These are phyloP conservation scores for Cirrhinus mrigala DNA, from an alignment of 2,797 vertebrate genomes.

Conservation along the genomic window DNA sequence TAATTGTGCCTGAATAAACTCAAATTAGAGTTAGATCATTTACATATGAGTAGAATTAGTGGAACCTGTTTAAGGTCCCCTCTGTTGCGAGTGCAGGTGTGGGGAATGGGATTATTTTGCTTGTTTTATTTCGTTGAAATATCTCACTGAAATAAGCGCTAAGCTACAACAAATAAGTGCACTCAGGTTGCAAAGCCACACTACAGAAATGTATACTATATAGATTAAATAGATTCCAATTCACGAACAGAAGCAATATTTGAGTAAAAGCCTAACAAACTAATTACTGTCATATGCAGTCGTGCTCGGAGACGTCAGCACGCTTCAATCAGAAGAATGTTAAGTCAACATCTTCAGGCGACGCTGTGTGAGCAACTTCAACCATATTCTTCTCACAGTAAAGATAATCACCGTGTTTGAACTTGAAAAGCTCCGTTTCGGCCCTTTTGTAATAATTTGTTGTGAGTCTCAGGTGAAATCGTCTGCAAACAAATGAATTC, in stretches of 20 bases:
- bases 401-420: constrained; percentile 42
- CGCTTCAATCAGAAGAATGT: neutral
- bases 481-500: constrained; percentile 89
- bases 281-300: neutral
- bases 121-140: neutral
- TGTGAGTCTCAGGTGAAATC: constrained; percentile 86
- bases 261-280: neutral
- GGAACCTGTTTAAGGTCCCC: constrained; percentile 83
- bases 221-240: neutral
- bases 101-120: constrained; percentile 37
- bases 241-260: neutral
- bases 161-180: neutral
- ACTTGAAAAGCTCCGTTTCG: constrained; percentile 55
- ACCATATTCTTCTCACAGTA: constrained; percentile 8
- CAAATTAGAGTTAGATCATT: constrained; percentile 90
- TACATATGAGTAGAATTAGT: constrained; percentile 87
- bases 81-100: constrained; percentile 82
- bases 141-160: neutral
- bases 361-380: constrained; percentile 20
- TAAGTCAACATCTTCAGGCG: constrained; percentile 9
- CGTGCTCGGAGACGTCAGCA: neutral
- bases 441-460: constrained; percentile 76
- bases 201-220: neutral
- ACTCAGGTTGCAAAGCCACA: neutral
- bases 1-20: constrained; percentile 90